phyloP scores from a whole-genome alignment of 2,888 invertebrate species.

The Chrysomela aeneicollis region DNA sequence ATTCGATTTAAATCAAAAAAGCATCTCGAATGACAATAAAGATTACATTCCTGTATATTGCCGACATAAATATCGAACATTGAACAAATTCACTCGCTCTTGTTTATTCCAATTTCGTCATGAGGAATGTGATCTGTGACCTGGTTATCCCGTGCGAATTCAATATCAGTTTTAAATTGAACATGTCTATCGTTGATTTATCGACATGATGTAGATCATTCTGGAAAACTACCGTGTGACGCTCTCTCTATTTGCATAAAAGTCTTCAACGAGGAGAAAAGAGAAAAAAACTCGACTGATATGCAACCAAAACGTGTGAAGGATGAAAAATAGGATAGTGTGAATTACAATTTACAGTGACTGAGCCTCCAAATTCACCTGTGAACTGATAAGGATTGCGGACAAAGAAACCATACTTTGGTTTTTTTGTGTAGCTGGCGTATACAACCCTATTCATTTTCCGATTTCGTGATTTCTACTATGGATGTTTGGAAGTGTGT shows the following conservation, averaged over 20 bases:
- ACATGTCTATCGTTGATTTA: conserved; percentile 34
- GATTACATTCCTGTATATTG: neutral
- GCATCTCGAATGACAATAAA: neutral
- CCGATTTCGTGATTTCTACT: no score
- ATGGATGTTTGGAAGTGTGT: no score
- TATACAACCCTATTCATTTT: no score
- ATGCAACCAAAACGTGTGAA: neutral
- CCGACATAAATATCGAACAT: neutral
- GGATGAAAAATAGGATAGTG: neutral
- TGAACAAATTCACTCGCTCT: neutral
- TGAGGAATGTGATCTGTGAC: conserved; percentile 28
- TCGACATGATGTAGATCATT: conserved; percentile 29
- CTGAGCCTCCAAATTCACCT: no score
- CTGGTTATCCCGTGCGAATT: conserved; percentile 26
- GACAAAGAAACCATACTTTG: no score
- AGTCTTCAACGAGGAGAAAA: conserved; percentile 37
- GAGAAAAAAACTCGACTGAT: neutral
- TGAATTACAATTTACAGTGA: no score
- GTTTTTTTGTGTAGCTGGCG: no score
- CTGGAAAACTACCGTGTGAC: neutral
- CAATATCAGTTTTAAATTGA: conserved; percentile 35
- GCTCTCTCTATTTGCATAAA: conserved; percentile 33
- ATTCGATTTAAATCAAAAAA: neutral
- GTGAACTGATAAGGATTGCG: no score
- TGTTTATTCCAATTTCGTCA: conserved; percentile 7